phyloP scores from a whole-genome alignment of 2,797 vertebrate species.

The Furcifer pardalis region DNA sequence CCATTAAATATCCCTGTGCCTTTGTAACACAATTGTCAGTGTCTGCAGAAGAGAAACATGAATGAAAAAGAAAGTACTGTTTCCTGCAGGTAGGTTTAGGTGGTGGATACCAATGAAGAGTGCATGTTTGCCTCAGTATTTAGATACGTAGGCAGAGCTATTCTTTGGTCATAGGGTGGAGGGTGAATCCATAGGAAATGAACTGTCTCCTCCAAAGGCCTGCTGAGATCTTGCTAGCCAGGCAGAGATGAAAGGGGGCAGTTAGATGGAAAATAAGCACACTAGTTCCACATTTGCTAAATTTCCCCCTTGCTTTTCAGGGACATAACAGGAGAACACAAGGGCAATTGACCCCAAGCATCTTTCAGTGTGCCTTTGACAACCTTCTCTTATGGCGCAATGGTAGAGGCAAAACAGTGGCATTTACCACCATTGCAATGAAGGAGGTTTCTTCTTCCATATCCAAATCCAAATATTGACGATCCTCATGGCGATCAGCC shows the following conservation, averaged over 20 bases:
- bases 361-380: background rate
- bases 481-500: too few relatives aligned
- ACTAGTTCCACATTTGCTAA: background rate
- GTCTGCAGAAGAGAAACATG: background rate
- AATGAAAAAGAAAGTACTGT: background rate
- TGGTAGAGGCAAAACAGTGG: background rate
- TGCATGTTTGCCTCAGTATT: background rate
- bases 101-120: background rate
- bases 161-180: background rate
- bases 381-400: background rate
- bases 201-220: background rate
- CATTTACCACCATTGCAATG: background rate
- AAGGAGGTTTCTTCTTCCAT: background rate
- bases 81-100: background rate
- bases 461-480: too few relatives aligned
- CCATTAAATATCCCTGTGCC: background rate
- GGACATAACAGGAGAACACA: background rate
- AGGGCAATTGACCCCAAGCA: background rate
- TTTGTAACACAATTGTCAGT: background rate
- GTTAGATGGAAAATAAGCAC: background rate
- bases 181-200: background rate
- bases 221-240: background rate
- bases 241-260: background rate
- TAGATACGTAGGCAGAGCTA: background rate
- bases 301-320: background rate